These are phyloP conservation scores for Metellina segmentata DNA, from an alignment of 2,888 invertebrate genomes.

Conservation along the genomic window DNA sequence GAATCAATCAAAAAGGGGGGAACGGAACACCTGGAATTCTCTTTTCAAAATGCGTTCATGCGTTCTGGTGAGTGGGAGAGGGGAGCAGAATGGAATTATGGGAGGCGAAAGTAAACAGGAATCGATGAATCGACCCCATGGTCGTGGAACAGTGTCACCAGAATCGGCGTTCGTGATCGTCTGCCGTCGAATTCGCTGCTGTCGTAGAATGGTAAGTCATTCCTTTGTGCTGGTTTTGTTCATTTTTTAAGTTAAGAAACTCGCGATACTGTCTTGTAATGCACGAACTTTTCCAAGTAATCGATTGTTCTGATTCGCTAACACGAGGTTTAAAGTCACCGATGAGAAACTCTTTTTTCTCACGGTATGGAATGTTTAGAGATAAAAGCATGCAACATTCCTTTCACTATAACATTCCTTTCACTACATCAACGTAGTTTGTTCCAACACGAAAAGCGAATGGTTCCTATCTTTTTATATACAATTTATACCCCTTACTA, in stretches of 20 bases:
- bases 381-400: no score
- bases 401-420: no score
- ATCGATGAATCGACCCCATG: slow-evolving; percentile 24
- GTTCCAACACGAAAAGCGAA: no score
- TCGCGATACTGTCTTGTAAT: no score
- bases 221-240: background rate
- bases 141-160: background rate
- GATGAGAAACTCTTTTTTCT: no score
- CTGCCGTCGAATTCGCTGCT: background rate
- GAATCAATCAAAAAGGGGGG: background rate
- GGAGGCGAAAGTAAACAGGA: background rate
- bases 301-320: no score
- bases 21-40: background rate
- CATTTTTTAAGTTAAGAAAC: background rate
- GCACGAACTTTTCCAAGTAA: no score
- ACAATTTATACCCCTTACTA: no score
- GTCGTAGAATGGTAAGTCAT: background rate
- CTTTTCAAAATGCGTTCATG: background rate
- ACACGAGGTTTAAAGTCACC: no score
- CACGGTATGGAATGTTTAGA: no score
- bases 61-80: background rate
- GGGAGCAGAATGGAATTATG: slow-evolving; percentile 21
- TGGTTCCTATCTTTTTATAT: no score
- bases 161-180: background rate
- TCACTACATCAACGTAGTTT: no score